Conservation (phyloP, 1,140 invertebrate species). For the Musca domestica region DNA sequence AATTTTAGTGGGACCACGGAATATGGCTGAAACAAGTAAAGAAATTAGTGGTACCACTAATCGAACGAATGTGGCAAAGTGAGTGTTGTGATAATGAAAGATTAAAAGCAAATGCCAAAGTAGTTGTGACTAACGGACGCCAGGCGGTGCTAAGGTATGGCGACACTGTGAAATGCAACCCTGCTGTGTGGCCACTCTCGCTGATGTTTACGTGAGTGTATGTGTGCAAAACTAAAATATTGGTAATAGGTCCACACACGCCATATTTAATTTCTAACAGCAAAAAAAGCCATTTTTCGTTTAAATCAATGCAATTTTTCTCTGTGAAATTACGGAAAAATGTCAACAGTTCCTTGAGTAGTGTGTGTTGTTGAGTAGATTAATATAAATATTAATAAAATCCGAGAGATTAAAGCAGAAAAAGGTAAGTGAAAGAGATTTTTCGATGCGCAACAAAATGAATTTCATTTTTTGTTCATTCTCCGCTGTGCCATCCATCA, state of each 20-base stretch:
- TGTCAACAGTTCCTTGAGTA: not conserved
- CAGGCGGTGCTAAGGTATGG: not conserved
- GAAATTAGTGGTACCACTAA: constrained; percentile 10
- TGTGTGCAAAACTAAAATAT: constrained; percentile 11
- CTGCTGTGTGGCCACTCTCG: not conserved
- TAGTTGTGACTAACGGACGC: not conserved
- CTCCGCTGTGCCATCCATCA: not conserved
- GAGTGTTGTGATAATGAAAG: not conserved
- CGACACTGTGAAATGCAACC: not conserved
- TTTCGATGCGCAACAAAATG: not conserved
- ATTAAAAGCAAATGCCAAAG: not conserved
- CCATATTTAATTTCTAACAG: constrained; percentile 28
- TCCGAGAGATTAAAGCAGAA: not conserved
- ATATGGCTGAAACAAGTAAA: constrained; percentile 15
- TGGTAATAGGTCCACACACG: constrained; percentile 20
- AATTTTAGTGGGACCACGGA: constrained; percentile 18
- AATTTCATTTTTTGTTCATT: not conserved
- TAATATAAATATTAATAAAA: constrained; percentile 12
- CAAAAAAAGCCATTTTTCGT: constrained; percentile 26
- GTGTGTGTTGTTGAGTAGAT: constrained; percentile 1
- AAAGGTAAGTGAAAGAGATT: constrained; percentile 4
- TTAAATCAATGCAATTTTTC: constrained; percentile 9
- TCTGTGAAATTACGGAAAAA: constrained; percentile 4
- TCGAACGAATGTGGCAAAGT: not conserved
- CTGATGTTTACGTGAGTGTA: not conserved